Evolutionary conservation across 2,113 vertebrate species (phyloP).

Genomic region (Gambusia affinis): DNA sequence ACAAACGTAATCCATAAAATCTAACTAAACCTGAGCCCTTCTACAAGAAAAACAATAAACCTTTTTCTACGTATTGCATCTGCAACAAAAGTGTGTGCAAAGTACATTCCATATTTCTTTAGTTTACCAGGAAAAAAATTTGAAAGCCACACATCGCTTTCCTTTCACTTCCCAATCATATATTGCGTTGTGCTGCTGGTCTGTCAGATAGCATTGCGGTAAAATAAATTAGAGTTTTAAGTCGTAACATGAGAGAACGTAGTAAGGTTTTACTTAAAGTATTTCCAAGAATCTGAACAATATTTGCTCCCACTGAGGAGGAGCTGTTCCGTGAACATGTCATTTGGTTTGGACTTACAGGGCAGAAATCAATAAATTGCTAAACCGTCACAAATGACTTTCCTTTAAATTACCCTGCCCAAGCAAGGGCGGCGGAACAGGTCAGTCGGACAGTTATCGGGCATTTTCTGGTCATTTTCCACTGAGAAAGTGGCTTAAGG

Average conservation of each 20-base stretch:
- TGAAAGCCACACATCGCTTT: too few species aligned
- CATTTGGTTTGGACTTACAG: conserved; percentile 7
- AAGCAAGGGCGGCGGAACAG: neutral
- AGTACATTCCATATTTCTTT: neutral
- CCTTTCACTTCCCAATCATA: neutral
- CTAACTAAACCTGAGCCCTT: neutral
- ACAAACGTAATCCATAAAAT: too few species aligned
- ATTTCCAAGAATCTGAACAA: neutral
- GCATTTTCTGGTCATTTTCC: conserved; percentile 24
- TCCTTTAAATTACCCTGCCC: conserved; percentile 16
- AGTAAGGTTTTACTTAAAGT: too few species aligned
- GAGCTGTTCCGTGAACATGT: neutral
- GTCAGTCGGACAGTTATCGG: conserved; percentile 15
- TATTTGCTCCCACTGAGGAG: neutral
- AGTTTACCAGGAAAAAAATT: too few species aligned
- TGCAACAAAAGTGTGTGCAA: neutral
- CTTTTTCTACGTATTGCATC: neutral
- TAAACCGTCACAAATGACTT: conserved; percentile 6
- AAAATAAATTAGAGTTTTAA: too few species aligned
- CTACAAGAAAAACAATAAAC: neutral
- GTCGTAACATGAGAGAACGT: too few species aligned
- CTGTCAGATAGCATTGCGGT: neutral
- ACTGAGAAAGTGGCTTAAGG: neutral
- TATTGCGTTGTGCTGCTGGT: neutral
- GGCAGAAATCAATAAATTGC: conserved; percentile 19